Conservation (phyloP, 2,888 invertebrate species). For the Ophion slaviceki region DNA sequence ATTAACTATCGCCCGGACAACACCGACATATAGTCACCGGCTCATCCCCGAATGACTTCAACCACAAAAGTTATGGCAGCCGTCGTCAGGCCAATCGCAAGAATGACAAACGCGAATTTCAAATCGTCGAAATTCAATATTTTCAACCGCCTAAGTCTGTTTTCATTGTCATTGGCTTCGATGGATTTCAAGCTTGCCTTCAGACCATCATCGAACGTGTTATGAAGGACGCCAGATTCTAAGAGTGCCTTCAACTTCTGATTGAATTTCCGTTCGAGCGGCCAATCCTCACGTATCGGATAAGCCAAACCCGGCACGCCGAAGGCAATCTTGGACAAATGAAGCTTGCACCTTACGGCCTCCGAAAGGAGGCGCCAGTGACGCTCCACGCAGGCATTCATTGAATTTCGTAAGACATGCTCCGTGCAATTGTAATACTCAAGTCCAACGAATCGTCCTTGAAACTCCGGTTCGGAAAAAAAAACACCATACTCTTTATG, state of each 20-base stretch:
- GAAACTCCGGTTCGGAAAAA: neutral
- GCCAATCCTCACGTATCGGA: slow-evolving; percentile 15
- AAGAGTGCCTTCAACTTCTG: neutral
- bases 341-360: slow-evolving; percentile 1
- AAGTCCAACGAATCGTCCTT: neutral
- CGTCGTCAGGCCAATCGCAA: neutral
- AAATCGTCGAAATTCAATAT: neutral
- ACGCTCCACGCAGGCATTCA: neutral
- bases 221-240: neutral
- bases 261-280: neutral
- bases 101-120: neutral
- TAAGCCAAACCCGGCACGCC: neutral
- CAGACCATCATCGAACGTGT: neutral
- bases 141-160: neutral
- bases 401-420: slow-evolving; percentile 1
- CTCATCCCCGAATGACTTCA: too few relatives aligned
- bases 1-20: too few relatives aligned
- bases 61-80: too few relatives aligned
- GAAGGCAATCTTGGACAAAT: neutral
- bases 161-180: neutral
- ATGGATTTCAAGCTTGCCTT: neutral
- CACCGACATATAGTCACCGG: too few relatives aligned
- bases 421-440: neutral
- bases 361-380: neutral
- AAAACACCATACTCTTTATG: neutral